These are phyloP conservation scores for Aspidiotus destructor DNA, from an alignment of 2,888 invertebrate species.

Conservation along the genomic window DNA sequence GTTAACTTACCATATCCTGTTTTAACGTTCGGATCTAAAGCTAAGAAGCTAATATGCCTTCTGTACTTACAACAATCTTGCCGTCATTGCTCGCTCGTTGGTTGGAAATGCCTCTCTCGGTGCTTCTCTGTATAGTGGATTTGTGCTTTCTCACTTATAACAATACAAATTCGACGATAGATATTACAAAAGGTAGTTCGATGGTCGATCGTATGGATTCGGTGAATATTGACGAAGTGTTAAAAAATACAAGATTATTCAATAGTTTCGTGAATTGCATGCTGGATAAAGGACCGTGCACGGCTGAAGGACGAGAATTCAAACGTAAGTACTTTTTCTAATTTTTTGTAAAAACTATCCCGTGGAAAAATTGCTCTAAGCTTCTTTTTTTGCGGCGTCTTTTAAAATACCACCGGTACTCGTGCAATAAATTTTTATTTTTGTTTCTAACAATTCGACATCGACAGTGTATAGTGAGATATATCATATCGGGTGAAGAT, in stretches of 20 bases:
- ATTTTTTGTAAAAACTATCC: neutral
- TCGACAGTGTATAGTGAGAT: too few species aligned
- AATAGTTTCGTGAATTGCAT: conserved; percentile 32
- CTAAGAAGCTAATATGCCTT: conserved; percentile 15
- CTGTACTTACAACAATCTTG: conserved; percentile 25
- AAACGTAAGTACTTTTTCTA: conserved; percentile 30
- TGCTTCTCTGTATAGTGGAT: conserved; percentile 27
- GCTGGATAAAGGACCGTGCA: conserved; percentile 31
- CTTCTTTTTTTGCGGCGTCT: too few species aligned
- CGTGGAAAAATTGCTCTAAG: too few species aligned
- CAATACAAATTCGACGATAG: conserved; percentile 19
- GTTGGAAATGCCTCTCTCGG: conserved; percentile 32
- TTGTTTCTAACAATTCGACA: too few species aligned
- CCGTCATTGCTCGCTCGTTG: conserved; percentile 23
- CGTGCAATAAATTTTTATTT: too few species aligned
- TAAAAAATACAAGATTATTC: conserved; percentile 31
- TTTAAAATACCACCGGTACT: too few species aligned
- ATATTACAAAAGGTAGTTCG: conserved; percentile 19
- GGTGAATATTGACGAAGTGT: conserved; percentile 26
- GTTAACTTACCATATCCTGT: too few species aligned
- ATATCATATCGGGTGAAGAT: too few species aligned
- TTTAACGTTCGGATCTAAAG: too few species aligned
- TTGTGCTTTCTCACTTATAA: conserved; percentile 27
- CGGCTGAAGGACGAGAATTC: conserved; percentile 34
- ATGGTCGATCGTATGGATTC: conserved; percentile 31